Percentiles rank a stretch among this genome's conserved stretches.
phyloP scores from a whole-genome alignment of 2,797 vertebrate species.

The Typhlichthys subterraneus region DNA sequence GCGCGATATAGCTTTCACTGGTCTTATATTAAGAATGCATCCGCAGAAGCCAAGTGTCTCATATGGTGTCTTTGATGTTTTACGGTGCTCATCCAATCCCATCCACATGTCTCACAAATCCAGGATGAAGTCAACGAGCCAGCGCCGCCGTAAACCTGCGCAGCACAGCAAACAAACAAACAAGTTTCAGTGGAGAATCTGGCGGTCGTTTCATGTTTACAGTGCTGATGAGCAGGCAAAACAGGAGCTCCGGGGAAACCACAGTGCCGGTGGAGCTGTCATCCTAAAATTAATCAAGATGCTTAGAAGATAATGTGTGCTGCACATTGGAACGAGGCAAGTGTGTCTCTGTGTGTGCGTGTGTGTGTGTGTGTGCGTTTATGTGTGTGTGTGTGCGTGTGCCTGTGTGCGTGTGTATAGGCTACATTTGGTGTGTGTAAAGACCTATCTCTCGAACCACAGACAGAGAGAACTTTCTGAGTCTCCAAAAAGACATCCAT shows the following conservation, averaged over 20 bases:
- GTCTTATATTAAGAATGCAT: no score
- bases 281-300: background rate
- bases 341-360: background rate
- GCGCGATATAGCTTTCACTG: no score
- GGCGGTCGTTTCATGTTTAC: slow-evolving; percentile 37
- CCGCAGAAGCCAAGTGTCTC: no score
- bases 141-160: no score
- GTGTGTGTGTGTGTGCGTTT: background rate
- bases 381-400: background rate
- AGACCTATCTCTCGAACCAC: no score
- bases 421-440: no score
- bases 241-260: slow-evolving; percentile 11
- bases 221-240: slow-evolving; percentile 32
- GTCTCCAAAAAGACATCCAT: no score
- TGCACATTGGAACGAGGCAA: background rate
- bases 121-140: slow-evolving; percentile 31
- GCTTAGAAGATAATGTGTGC: slow-evolving; percentile 2
- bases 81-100: slow-evolving; percentile 46
- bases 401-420: background rate
- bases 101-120: slow-evolving; percentile 56
- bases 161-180: slow-evolving; percentile 35
- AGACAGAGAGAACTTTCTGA: no score
- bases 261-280: background rate
- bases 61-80: slow-evolving; percentile 60
- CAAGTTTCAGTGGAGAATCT: slow-evolving; percentile 47